Percentiles rank a stretch among this genome's conserved stretches.
Conservation (phyloP, 2,113 vertebrate genomes). For the Myanophis thanlyinensis region DNA sequence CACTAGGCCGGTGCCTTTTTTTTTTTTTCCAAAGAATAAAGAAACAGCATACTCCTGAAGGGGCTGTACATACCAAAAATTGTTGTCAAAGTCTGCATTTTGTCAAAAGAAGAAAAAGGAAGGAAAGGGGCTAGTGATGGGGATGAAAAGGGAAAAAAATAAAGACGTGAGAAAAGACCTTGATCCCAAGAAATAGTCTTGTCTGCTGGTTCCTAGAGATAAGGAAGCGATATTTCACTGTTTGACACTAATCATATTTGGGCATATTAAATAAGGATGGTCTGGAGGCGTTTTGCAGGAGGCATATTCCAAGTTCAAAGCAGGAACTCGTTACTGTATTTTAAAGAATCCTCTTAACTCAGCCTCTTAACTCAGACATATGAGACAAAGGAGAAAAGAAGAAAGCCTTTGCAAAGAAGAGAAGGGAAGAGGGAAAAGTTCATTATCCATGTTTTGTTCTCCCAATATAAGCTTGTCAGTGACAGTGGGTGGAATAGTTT, state of each 20-base stretch:
- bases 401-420: constrained; percentile 19
- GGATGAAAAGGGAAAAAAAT: not conserved
- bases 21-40: constrained; percentile 38
- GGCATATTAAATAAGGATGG: constrained; percentile 73
- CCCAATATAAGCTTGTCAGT: constrained; percentile 32
- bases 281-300: constrained; percentile 66
- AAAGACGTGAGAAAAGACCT: constrained; percentile 11
- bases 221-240: constrained; percentile 81
- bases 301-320: constrained; percentile 84
- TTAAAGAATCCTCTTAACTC: constrained; percentile 78
- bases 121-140: not conserved
- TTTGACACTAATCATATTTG: constrained; percentile 81
- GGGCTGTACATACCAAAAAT: constrained; percentile 29
- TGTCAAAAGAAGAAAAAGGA: constrained; percentile 58
- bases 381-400: constrained; percentile 53
- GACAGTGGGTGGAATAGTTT: constrained; percentile 21
- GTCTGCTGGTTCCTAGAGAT: constrained; percentile 79
- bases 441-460: constrained; percentile 48
- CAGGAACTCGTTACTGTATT: constrained; percentile 67
- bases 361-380: constrained; percentile 74
- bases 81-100: constrained; percentile 58
- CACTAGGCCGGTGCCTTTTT: constrained; percentile 27
- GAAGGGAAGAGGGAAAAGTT: constrained; percentile 40
- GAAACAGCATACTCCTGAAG: constrained; percentile 19
- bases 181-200: constrained; percentile 69